These are phyloP conservation scores for Alethe diademata DNA, from an alignment of 2,113 vertebrate species.

Conservation along the genomic window DNA sequence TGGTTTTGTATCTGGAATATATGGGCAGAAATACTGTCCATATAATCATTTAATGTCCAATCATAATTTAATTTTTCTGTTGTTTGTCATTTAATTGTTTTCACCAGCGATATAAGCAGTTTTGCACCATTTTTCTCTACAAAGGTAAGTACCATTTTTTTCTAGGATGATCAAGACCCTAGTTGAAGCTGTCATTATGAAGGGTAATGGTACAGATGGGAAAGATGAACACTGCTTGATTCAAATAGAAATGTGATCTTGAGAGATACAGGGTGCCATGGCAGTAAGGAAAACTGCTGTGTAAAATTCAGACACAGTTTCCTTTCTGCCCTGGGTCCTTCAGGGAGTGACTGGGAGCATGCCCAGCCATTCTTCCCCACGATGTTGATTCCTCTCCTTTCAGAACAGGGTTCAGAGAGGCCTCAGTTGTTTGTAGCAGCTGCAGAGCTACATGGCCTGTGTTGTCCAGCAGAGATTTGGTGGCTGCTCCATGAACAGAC, in stretches of 20 bases:
- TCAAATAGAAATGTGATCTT: neutral
- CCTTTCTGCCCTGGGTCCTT: neutral
- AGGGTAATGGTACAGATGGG: neutral
- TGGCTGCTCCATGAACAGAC: neutral
- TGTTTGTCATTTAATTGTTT: neutral
- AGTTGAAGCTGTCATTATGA: accelerated
- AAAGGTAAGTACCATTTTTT: neutral
- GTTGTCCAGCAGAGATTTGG: neutral
- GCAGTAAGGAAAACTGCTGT: neutral
- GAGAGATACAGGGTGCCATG: neutral
- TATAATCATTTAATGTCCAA: no score
- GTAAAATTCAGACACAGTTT: neutral
- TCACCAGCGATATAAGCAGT: neutral
- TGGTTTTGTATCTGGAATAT: neutral
- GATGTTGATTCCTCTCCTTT: neutral
- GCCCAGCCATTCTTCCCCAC: neutral
- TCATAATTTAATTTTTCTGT: neutral
- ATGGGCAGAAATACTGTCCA: neutral
- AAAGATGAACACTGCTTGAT: neutral
- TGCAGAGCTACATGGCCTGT: neutral
- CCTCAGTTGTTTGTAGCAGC: neutral
- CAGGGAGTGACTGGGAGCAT: neutral
- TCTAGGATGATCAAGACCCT: neutral
- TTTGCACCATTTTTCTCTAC: neutral
- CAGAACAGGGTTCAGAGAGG: neutral